Evolutionary conservation across 2,888 invertebrate species (phyloP).

Genomic region (Sinodicranocentrus sp.): DNA sequence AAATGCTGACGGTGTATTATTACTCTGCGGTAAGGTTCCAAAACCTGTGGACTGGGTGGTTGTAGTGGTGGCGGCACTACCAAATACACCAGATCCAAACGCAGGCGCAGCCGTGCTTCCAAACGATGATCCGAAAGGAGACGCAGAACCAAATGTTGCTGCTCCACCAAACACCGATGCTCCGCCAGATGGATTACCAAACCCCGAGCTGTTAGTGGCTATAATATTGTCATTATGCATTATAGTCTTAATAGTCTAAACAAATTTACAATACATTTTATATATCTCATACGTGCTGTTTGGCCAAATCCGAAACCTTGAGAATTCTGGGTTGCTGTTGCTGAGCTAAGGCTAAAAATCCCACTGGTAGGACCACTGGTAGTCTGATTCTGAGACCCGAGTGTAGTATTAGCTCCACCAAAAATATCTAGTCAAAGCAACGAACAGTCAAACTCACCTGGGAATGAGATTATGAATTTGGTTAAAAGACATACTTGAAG

Average conservation of each 20-base stretch:
- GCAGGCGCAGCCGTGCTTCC: slow-evolving; percentile 23
- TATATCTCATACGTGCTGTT: not conserved
- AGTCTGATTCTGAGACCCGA: not conserved
- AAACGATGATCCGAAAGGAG: slow-evolving; percentile 55
- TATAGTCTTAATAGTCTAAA: too few relatives aligned
- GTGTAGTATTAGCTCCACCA: not conserved
- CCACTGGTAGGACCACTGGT: slow-evolving; percentile 10
- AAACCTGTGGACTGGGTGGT: slow-evolving; percentile 24
- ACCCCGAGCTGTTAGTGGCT: slow-evolving; percentile 11
- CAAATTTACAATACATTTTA: not conserved
- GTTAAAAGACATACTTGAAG: not conserved
- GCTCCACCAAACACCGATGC: slow-evolving; percentile 48
- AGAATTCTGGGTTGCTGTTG: not conserved
- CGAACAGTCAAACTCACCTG: not conserved
- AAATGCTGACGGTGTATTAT: slow-evolving; percentile 21
- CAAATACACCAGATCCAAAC: slow-evolving; percentile 50
- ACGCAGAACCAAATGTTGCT: slow-evolving; percentile 24
- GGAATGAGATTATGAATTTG: not conserved
- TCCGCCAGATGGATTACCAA: slow-evolving; percentile 24
- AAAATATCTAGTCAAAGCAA: not conserved
- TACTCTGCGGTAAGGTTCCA: slow-evolving; percentile 33
- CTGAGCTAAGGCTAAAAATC: not conserved
- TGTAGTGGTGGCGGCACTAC: slow-evolving; percentile 20
- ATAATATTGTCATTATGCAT: too few relatives aligned
- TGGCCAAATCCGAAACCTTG: slow-evolving; percentile 27